Percentiles rank a stretch among this genome's conserved stretches.
Evolutionary conservation across 2,888 invertebrate species (phyloP).

Genomic region (Acrobasis suavella): DNA sequence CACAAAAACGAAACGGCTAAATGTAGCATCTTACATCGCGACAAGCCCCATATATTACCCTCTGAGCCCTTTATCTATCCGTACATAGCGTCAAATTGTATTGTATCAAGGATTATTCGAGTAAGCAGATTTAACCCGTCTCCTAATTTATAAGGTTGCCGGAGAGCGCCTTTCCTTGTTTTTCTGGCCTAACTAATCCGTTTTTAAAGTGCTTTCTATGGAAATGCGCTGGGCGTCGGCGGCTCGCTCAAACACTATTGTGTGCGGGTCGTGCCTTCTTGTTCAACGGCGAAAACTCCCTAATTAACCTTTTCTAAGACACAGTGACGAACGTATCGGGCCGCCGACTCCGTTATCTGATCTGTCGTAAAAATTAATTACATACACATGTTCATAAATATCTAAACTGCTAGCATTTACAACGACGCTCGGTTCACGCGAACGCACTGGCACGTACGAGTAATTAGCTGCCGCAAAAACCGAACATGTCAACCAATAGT

Average conservation of each 20-base stretch:
- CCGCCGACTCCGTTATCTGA: slow-evolving; percentile 74
- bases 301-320: slow-evolving; percentile 68
- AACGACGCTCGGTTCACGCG: slow-evolving; percentile 68
- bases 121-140: slow-evolving; percentile 54
- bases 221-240: slow-evolving; percentile 50
- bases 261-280: slow-evolving; percentile 38
- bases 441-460: slow-evolving; percentile 62
- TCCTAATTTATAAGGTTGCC: slow-evolving; percentile 55
- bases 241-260: slow-evolving; percentile 46
- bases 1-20: slow-evolving; percentile 42
- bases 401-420: slow-evolving; percentile 77
- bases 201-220: slow-evolving; percentile 56
- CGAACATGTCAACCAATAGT: slow-evolving; percentile 72
- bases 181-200: slow-evolving; percentile 44
- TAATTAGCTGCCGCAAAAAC: slow-evolving; percentile 70
- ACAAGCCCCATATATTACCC: slow-evolving; percentile 48
- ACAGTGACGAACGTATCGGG: slow-evolving; percentile 72
- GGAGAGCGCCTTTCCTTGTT: slow-evolving; percentile 47
- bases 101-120: slow-evolving; percentile 56
- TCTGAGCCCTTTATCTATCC: slow-evolving; percentile 47
- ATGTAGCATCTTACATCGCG: slow-evolving; percentile 39
- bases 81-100: slow-evolving; percentile 49
- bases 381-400: slow-evolving; percentile 81
- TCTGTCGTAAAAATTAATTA: slow-evolving; percentile 81
- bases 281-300: slow-evolving; percentile 48